These are phyloP conservation scores for Hetaerina titia DNA, from an alignment of 2,888 invertebrate genomes.

Conservation along the genomic window DNA sequence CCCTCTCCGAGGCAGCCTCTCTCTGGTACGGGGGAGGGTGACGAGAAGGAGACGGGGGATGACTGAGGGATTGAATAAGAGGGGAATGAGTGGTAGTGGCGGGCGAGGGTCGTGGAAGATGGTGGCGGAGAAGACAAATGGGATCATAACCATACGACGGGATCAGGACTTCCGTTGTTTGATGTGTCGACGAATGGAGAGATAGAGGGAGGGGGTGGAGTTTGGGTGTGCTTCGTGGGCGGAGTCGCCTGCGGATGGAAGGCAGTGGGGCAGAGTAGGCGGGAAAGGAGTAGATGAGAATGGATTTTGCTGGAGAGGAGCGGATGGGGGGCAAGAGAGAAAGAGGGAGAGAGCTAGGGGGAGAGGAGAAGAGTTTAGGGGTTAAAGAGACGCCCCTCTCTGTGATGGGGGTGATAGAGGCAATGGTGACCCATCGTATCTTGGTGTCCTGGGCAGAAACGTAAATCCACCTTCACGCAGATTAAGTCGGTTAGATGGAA, in stretches of 20 bases:
- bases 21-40: too few relatives aligned
- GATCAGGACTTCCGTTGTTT: constrained; percentile 1
- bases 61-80: background rate
- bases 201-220: too few relatives aligned
- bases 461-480: background rate
- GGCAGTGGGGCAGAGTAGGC: too few relatives aligned
- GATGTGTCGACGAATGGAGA: background rate
- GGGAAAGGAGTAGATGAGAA: too few relatives aligned
- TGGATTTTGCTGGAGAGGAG: too few relatives aligned
- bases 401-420: background rate
- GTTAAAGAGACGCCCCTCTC: background rate
- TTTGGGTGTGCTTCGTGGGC: too few relatives aligned
- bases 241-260: too few relatives aligned
- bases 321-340: background rate
- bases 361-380: background rate
- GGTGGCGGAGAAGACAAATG: background rate
- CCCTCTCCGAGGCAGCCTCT: too few relatives aligned
- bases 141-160: background rate
- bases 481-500: background rate
- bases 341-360: background rate
- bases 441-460: background rate
- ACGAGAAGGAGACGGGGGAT: background rate
- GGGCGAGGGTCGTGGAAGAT: background rate
- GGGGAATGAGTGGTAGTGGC: background rate
- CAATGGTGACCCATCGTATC: background rate